Evolutionary conservation across 1,140 invertebrate genomes (phyloP).

Genomic region (Drosophila sp.): DNA sequence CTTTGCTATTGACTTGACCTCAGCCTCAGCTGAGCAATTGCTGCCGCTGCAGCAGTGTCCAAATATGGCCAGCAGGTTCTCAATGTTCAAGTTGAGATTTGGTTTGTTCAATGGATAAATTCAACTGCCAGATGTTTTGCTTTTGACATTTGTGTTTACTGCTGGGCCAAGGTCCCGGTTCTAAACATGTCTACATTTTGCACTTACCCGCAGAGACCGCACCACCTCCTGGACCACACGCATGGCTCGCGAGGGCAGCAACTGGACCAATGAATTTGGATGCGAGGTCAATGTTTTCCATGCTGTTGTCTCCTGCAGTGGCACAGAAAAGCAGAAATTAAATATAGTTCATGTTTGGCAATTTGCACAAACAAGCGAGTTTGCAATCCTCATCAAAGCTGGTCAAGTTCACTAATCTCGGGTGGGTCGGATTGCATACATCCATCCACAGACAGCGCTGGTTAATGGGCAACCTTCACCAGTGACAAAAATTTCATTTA

Average conservation of each 20-base stretch:
- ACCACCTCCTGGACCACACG: constrained; percentile 82
- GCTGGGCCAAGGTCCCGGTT: constrained; percentile 26
- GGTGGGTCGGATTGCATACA: constrained; percentile 1
- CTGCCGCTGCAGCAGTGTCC: constrained; percentile 39
- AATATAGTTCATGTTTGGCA: constrained; percentile 7
- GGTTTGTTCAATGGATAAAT: constrained; percentile 23
- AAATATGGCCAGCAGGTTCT: constrained; percentile 38
- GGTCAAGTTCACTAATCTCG: constrained; percentile 55
- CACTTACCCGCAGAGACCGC: constrained; percentile 77
- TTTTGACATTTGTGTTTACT: constrained; percentile 20
- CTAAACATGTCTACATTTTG: background rate
- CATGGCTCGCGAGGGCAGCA: constrained; percentile 80
- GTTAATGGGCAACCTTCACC: constrained; percentile 70
- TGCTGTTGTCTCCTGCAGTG: constrained; percentile 79
- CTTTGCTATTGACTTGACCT: constrained; percentile 72
- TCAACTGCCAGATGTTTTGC: constrained; percentile 13
- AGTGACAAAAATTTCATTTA: constrained; percentile 64
- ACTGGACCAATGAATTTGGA: constrained; percentile 80
- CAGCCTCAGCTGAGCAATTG: constrained; percentile 28
- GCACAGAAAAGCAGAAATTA: constrained; percentile 21
- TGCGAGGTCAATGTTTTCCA: constrained; percentile 82
- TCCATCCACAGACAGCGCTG: background rate
- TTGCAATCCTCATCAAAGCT: constrained; percentile 37
- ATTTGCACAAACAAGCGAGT: constrained; percentile 50
- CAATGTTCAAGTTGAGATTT: constrained; percentile 46